Evolutionary conservation across 2,797 vertebrate species (phyloP), one percentile per base, ranked within the genome.

Genomic region (Anniella stebbinsi): DNA sequence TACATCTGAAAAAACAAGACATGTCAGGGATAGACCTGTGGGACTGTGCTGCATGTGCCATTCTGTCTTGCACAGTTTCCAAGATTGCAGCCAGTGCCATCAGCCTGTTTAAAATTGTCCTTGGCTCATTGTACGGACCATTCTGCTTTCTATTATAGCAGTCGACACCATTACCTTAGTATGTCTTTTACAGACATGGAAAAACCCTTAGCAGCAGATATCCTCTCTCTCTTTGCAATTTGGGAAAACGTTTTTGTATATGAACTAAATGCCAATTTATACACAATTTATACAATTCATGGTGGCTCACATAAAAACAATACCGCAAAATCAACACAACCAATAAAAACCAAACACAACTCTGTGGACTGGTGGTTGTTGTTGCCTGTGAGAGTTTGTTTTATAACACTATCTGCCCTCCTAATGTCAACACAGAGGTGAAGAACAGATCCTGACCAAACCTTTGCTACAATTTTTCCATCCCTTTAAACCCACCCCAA

Each of bases 121-220:
- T 78, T 76, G 12, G 15, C 11, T 60, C 36, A 81, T 33, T 18
- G 2, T 15, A 28, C 5, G 33, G 41, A 33, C 41, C 57, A 67
- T 78, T 66, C 30, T 45, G 30, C 11, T 51, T 84, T 77, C 38
- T 48, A n/a, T 66, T 51, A 30, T 41, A 67, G 17, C n/a, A 33
- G 38, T 21, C 30, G 78, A 48, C 60, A 88, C 23, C 21, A 54
- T 9, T 36, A 8, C 86, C 92, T 94, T 76, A 92, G 87, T 91
- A 93, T 88, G 83, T 92, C 80, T 86, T 89, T 80, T 93, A 90
- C 76, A 38, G 4, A 63, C 67, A n/a, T 36, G 30, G 1, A 84
- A 60, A 66, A 84, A 70, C 6, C 81, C 91, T 87, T 60, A 89
- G 72, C 88, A 94, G 25, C 23, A 41, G 23, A 41, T 17, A n/a